Evolutionary conservation across 2,888 invertebrate genomes (phyloP).

Genomic region (Tenthredo amoena): DNA sequence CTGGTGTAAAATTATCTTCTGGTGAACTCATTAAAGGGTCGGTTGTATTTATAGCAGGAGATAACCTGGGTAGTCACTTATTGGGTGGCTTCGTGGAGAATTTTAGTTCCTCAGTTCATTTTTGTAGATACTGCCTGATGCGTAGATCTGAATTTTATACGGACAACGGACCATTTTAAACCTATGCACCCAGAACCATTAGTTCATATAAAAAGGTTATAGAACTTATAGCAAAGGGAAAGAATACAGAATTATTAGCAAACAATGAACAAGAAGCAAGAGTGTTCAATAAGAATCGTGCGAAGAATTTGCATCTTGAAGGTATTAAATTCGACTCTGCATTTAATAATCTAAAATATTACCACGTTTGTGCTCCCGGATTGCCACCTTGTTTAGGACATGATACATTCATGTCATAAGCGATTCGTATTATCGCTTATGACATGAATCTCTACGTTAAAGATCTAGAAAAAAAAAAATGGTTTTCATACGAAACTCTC

Average conservation of each 20-base stretch:
- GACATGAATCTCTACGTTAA: constrained; percentile 62
- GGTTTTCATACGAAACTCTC: constrained; percentile 49
- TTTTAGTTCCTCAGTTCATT: constrained; percentile 58
- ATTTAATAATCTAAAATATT: constrained; percentile 63
- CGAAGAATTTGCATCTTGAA: not conserved
- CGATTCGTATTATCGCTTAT: constrained; percentile 61
- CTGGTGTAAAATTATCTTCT: constrained; percentile 53
- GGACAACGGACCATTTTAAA: constrained; percentile 23
- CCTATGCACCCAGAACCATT: not conserved
- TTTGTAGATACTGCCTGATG: constrained; percentile 61
- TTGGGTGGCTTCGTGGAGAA: constrained; percentile 61
- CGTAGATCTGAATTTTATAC: constrained; percentile 54
- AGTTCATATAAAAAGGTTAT: not conserved
- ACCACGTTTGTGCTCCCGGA: constrained; percentile 64
- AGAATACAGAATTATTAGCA: no score
- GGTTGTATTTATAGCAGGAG: constrained; percentile 60
- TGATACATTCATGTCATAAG: no score
- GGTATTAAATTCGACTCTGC: constrained; percentile 64
- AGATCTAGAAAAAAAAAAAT: constrained; percentile 56
- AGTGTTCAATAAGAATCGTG: not conserved
- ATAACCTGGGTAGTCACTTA: constrained; percentile 62
- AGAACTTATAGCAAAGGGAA: no score
- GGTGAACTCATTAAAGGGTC: constrained; percentile 56
- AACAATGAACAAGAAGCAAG: no score
- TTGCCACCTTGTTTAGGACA: constrained; percentile 67